Percentiles rank a stretch among this genome's conserved stretches.
Conservation (phyloP, 2,113 vertebrate species). For the Leucopternis melanops region DNA sequence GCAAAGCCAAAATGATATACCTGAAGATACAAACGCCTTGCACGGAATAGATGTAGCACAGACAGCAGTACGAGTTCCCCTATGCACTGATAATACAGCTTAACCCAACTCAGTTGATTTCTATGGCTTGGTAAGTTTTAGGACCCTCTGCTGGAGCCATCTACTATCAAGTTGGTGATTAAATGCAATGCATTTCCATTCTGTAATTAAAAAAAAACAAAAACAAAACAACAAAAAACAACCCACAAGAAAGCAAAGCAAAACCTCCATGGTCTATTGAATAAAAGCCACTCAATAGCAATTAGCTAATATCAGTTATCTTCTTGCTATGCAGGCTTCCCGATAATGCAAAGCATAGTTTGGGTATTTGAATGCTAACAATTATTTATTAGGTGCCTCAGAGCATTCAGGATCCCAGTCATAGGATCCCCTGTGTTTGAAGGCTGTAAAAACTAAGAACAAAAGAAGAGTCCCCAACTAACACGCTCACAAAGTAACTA, state of each 20-base stretch:
- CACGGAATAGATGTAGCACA: background rate
- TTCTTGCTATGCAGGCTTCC: background rate
- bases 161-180: background rate
- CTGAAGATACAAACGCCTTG: background rate
- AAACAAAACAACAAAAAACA: background rate
- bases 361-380: background rate
- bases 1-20: background rate
- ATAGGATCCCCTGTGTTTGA: background rate
- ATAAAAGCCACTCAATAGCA: background rate
- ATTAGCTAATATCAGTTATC: background rate
- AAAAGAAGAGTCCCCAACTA: conserved; percentile 18
- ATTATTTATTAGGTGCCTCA: conserved; percentile 10
- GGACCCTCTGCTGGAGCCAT: background rate
- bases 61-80: background rate
- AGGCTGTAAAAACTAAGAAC: conserved; percentile 6
- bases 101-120: background rate
- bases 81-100: background rate
- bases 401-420: background rate
- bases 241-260: background rate
- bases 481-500: background rate
- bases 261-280: background rate
- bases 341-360: background rate
- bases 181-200: background rate
- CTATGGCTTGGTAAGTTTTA: background rate
- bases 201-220: background rate